Percentiles rank a stretch among this genome's conserved stretches.
Conservation (phyloP, 2,113 vertebrate genomes). For the Nothoprocta perdicaria region DNA sequence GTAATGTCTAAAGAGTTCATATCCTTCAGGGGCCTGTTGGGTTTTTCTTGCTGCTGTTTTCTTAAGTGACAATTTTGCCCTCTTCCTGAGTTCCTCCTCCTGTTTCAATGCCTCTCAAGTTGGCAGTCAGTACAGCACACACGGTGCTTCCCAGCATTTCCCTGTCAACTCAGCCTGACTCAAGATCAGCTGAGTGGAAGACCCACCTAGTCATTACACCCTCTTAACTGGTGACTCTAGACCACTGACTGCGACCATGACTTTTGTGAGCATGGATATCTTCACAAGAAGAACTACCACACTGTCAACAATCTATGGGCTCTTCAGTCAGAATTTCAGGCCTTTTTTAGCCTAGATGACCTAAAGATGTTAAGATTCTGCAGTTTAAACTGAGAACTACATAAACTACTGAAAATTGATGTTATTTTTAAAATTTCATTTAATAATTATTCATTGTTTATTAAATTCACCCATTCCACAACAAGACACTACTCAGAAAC, state of each 20-base stretch:
- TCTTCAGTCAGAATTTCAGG: not conserved
- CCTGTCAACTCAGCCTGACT: not conserved
- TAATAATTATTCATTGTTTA: not conserved
- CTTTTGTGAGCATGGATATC: not conserved
- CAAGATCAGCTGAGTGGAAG: not conserved
- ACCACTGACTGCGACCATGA: not conserved
- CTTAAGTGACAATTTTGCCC: not conserved
- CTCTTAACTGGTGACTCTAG: not conserved
- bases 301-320: not conserved
- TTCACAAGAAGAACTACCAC: not conserved
- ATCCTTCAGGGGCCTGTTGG: not conserved
- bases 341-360: not conserved
- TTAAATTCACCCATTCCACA: not conserved
- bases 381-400: not conserved
- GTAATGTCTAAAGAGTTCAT: not conserved
- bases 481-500: not conserved
- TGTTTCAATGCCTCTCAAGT: not conserved
- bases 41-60: not conserved
- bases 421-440: not conserved
- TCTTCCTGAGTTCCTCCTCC: conserved; percentile 15
- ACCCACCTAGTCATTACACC: not conserved
- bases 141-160: not conserved
- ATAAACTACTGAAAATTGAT: not conserved
- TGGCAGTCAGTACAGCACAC: not conserved
- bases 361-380: not conserved